Evolutionary conservation across 2,888 invertebrate genomes (phyloP).

Genomic region (Eilema caniola): DNA sequence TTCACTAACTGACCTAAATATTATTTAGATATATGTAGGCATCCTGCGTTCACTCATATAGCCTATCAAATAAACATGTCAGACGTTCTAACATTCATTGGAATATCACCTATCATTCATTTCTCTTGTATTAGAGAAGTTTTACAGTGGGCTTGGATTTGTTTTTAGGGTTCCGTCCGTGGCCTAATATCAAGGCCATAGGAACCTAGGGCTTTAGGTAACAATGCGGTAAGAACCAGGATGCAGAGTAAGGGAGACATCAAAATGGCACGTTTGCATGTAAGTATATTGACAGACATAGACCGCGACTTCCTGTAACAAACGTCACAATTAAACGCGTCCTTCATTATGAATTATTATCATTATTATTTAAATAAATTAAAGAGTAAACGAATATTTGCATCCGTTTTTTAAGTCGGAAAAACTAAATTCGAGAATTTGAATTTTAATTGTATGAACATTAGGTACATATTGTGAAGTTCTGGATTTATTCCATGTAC

Average conservation of each 20-base stretch:
- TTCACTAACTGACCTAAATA: conserved; percentile 3
- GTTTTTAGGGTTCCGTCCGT: background rate
- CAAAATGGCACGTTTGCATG: background rate
- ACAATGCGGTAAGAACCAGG: background rate
- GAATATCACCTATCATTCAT: too few relatives aligned
- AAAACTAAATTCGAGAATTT: too few relatives aligned
- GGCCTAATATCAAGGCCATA: background rate
- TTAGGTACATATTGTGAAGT: too few relatives aligned
- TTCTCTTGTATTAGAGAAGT: too few relatives aligned
- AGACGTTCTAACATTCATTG: background rate
- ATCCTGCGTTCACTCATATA: background rate
- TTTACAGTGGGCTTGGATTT: background rate
- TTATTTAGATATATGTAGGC: background rate
- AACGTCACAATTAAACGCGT: background rate
- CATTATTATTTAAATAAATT: too few relatives aligned
- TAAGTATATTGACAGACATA: too few relatives aligned
- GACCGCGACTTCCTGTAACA: background rate
- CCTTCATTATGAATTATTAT: too few relatives aligned
- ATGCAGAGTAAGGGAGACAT: background rate
- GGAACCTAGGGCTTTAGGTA: background rate
- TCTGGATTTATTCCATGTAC: too few relatives aligned
- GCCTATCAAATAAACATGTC: background rate
- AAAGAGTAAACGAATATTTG: too few relatives aligned
- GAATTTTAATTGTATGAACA: too few relatives aligned
- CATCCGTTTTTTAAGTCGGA: too few relatives aligned